Conservation (phyloP, 1,140 invertebrate species). For the Leucophenga varia region DNA sequence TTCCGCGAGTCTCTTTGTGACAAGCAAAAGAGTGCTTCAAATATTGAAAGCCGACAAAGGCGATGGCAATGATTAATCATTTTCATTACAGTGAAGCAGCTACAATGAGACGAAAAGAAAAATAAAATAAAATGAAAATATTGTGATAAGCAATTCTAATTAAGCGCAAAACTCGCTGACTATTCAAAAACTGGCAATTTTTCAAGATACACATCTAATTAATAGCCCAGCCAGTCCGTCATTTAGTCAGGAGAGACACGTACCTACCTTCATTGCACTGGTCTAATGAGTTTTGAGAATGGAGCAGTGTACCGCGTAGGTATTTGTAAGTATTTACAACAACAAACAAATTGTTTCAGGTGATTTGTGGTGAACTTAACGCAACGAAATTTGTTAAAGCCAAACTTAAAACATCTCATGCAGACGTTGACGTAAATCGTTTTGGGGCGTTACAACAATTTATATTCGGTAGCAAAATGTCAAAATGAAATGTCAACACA, state of each 20-base stretch:
- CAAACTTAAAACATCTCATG: no score
- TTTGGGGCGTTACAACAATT: conserved; percentile 45
- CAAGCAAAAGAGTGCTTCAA: no score
- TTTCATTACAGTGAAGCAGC: no score
- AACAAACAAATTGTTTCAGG: no score
- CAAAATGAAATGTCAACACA: conserved; percentile 12
- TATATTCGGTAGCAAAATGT: conserved; percentile 29
- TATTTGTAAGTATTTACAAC: not conserved
- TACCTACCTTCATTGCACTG: conserved; percentile 9
- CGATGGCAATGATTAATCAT: no score
- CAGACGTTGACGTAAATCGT: conserved; percentile 1
- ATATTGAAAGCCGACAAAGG: no score
- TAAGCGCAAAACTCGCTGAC: conserved; percentile 48
- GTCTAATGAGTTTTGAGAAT: conserved; percentile 43
- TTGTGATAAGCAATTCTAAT: conserved; percentile 56
- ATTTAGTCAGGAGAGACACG: not conserved
- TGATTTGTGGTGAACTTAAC: no score
- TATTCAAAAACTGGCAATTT: conserved; percentile 53
- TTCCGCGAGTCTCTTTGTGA: no score
- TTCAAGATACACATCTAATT: conserved; percentile 56
- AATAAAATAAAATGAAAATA: conserved; percentile 40
- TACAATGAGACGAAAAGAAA: no score
- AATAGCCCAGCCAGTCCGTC: conserved; percentile 29
- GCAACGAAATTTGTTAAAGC: no score
- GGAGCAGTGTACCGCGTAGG: conserved; percentile 8